phyloP scores from a whole-genome alignment of 1,140 invertebrate species.

The Aphelenchoides besseyi region DNA sequence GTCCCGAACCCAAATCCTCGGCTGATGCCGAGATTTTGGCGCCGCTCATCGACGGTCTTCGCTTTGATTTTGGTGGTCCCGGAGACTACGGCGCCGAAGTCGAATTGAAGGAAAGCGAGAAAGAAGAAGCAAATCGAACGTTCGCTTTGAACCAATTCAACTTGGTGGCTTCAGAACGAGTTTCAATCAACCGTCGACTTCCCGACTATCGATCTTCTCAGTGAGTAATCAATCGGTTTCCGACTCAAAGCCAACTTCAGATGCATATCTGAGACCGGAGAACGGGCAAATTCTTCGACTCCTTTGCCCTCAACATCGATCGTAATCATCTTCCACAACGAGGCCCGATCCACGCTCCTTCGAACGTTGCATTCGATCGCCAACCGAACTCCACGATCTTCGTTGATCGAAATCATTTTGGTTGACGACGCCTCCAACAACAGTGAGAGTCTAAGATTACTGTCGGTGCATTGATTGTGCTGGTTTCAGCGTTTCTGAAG shows the following conservation, averaged over 20 bases:
- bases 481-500: not conserved
- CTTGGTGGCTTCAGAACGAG: slow-evolving; percentile 84
- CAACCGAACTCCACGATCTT: slow-evolving; percentile 73
- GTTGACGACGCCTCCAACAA: slow-evolving; percentile 74
- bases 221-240: slow-evolving; percentile 15
- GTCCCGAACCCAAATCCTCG: too few species aligned
- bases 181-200: slow-evolving; percentile 81
- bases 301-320: slow-evolving; percentile 73
- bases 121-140: slow-evolving; percentile 54
- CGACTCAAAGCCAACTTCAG: slow-evolving; percentile 48
- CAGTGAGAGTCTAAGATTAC: too few species aligned
- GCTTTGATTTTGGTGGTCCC: too few species aligned
- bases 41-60: too few species aligned
- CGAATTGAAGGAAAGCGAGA: slow-evolving; percentile 45
- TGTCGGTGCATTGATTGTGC: too few species aligned
- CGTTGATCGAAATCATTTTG: slow-evolving; percentile 82
- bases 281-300: slow-evolving; percentile 24
- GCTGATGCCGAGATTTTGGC: too few species aligned
- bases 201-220: slow-evolving; percentile 81
- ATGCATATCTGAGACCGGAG: too few species aligned
- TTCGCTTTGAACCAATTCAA: slow-evolving; percentile 98
- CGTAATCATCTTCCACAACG: slow-evolving; percentile 92
- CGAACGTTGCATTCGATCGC: slow-evolving; percentile 83
- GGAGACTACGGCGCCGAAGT: too few species aligned
- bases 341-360: slow-evolving; percentile 82